Evolutionary conservation across 2,113 vertebrate genomes (phyloP).

Genomic region (Zeus faber): DNA sequence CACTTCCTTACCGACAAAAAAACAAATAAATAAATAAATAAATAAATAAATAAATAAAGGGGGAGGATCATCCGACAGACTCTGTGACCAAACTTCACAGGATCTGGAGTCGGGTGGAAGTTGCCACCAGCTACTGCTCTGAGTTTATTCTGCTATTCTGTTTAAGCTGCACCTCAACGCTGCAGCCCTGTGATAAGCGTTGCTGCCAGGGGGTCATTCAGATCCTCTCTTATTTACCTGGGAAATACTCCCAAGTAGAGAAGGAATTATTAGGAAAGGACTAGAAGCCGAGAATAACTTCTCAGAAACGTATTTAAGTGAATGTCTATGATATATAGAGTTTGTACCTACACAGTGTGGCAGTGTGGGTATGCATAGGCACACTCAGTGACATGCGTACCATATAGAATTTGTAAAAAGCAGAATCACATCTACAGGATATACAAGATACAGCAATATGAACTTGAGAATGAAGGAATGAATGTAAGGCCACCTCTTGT

Average conservation of each 20-base stretch:
- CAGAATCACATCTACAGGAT: too few species aligned
- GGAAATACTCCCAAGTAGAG: conserved; percentile 12
- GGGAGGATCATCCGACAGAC: conserved; percentile 38
- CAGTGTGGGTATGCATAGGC: neutral
- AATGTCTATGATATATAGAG: neutral
- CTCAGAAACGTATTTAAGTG: neutral
- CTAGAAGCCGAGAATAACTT: neutral
- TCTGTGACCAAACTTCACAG: conserved; percentile 38
- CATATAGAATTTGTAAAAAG: too few species aligned
- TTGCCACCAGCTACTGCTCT: conserved; percentile 44
- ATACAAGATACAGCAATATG: too few species aligned
- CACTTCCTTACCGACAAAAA: conserved; percentile 36
- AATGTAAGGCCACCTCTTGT: too few species aligned
- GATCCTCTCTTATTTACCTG: conserved; percentile 56
- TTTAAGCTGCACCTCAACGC: conserved; percentile 50
- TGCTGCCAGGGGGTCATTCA: conserved; percentile 50
- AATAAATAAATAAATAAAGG: too few species aligned
- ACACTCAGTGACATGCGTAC: neutral
- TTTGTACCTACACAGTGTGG: neutral
- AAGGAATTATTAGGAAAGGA: neutral
- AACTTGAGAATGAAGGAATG: too few species aligned
- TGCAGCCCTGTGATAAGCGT: conserved; percentile 66
- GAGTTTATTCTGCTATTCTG: too few species aligned
- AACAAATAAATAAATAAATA: conserved; percentile 6
- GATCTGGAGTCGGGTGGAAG: conserved; percentile 40